Conservation (phyloP, 1,140 invertebrate genomes). For the Nasonia giraulti region DNA sequence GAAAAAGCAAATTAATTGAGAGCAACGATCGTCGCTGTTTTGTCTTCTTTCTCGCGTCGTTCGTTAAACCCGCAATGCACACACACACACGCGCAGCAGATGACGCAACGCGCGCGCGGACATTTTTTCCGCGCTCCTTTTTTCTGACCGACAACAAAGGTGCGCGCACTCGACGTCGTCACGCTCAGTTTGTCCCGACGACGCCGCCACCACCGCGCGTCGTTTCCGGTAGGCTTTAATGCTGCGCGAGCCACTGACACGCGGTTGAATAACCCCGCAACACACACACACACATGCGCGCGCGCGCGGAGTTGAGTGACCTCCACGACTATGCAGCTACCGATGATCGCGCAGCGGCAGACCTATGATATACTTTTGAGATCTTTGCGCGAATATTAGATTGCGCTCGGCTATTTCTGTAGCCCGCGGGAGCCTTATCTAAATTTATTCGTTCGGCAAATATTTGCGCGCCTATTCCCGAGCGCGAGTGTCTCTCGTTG, state of each 20-base stretch:
- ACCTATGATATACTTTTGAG: neutral
- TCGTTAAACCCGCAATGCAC: neutral
- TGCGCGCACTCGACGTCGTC: neutral
- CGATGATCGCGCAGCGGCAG: neutral
- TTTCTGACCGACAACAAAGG: neutral
- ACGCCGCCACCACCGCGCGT: neutral
- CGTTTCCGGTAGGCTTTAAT: conserved; percentile 33
- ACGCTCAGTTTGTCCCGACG: conserved; percentile 2
- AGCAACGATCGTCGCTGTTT: conserved; percentile 5
- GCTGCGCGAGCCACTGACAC: neutral
- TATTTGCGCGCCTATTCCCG: too few species aligned
- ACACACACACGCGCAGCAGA: neutral
- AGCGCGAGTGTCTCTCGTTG: too few species aligned
- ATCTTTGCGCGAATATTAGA: neutral
- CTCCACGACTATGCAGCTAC: neutral
- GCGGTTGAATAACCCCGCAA: conserved; percentile 45
- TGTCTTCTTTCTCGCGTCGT: neutral
- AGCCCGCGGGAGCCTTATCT: neutral
- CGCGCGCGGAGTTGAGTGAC: conserved; percentile 2
- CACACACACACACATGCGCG: neutral
- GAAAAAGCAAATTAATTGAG: neutral
- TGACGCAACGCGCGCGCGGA: neutral
- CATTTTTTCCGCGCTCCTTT: conserved; percentile 20
- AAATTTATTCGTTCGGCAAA: too few species aligned
- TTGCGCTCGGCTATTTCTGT: neutral